phyloP scores from a whole-genome alignment of 2,797 vertebrate genomes.

The Masticophis lateralis region DNA sequence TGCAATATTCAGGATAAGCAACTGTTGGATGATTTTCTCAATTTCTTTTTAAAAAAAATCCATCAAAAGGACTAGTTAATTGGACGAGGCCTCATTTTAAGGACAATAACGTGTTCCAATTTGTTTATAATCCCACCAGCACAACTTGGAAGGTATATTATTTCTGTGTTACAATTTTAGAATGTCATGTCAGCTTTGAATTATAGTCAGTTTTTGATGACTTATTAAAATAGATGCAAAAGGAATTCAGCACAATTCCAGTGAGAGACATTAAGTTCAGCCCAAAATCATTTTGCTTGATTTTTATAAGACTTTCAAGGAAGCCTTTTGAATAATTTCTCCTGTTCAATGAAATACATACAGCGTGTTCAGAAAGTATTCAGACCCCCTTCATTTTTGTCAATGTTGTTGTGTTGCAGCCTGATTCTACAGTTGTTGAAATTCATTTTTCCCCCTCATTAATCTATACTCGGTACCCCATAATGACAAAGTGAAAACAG shows the following conservation, averaged over 20 bases:
- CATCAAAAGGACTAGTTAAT: not conserved
- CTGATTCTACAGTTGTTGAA: too few species aligned
- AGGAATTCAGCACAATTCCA: not conserved
- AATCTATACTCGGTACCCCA: too few species aligned
- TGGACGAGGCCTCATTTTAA: not conserved
- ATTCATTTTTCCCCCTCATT: too few species aligned
- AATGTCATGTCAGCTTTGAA: not conserved
- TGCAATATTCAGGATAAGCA: not conserved
- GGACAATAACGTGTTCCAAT: not conserved
- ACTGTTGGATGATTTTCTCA: not conserved
- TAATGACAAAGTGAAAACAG: too few species aligned
- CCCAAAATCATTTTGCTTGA: not conserved
- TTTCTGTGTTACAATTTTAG: not conserved
- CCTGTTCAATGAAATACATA: not conserved
- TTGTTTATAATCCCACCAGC: not conserved
- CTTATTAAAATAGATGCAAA: not conserved
- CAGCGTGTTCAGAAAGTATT: too few species aligned
- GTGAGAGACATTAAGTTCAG: not conserved
- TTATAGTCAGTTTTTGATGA: not conserved
- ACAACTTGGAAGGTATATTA: not conserved
- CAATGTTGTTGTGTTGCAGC: too few species aligned
- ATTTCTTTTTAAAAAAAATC: not conserved
- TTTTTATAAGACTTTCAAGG: not conserved
- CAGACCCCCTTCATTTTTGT: too few species aligned
- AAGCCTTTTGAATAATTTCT: not conserved